phyloP scores from a whole-genome alignment of 2,113 vertebrate genomes.

The Hemibagrus wyckioides region DNA sequence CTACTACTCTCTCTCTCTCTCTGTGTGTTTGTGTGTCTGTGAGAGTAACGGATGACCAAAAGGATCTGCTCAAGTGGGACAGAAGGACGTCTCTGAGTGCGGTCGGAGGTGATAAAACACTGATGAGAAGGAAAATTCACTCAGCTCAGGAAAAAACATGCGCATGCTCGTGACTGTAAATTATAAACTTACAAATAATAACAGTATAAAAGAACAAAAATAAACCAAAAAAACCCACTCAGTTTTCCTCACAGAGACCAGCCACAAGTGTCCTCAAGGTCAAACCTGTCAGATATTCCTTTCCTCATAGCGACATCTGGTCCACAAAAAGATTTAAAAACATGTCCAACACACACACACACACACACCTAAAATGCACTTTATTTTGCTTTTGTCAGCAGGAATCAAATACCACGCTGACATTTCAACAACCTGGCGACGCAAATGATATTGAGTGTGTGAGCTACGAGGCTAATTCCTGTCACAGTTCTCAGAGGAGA shows the following conservation, averaged over 20 bases:
- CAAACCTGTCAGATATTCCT: neutral
- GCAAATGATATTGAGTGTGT: neutral
- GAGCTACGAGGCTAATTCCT: constrained; percentile 13
- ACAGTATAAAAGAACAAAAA: neutral
- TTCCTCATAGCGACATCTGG: neutral
- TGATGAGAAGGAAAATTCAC: neutral
- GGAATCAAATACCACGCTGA: constrained; percentile 44
- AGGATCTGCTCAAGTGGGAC: neutral
- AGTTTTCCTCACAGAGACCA: neutral
- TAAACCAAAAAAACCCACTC: no score
- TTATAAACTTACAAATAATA: neutral
- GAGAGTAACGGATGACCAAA: neutral
- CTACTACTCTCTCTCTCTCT: neutral
- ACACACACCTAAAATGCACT: neutral
- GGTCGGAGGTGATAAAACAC: neutral
- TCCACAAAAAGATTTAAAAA: neutral
- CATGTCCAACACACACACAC: constrained; percentile 19
- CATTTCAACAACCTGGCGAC: constrained; percentile 23
- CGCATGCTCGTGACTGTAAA: neutral
- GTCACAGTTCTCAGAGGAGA: constrained; percentile 12
- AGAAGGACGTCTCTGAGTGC: neutral
- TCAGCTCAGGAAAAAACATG: neutral
- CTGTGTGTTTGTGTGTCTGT: no score
- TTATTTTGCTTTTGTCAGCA: constrained; percentile 33
- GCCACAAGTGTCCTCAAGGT: neutral